phyloP scores from a whole-genome alignment of 2,888 invertebrate species.

The Drosophila bunnanda region DNA sequence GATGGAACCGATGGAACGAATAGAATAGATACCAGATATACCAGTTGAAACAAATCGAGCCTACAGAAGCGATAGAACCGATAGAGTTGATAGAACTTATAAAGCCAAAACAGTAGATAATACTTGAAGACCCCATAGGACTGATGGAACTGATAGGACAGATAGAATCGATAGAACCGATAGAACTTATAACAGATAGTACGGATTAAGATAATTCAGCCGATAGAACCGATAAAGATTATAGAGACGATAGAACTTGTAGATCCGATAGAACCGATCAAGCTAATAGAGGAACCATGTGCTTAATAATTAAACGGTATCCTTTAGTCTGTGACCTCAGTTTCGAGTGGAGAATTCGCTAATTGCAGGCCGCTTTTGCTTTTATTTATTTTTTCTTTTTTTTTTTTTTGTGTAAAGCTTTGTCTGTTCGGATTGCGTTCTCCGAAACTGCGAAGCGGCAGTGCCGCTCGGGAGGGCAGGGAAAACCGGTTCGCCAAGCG shows the following conservation, averaged over 20 bases:
- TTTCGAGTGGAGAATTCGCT: not conserved
- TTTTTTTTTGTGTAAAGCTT: not conserved
- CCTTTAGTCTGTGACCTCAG: slow-evolving; percentile 1
- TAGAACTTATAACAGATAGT: not conserved
- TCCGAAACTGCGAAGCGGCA: not conserved
- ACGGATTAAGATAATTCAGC: too few relatives aligned
- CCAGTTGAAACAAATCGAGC: not conserved
- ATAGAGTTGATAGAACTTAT: not conserved
- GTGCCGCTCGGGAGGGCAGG: slow-evolving; percentile 13
- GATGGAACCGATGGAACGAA: not conserved
- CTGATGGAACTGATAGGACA: not conserved
- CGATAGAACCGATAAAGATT: not conserved
- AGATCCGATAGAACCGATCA: not conserved
- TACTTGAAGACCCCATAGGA: not conserved
- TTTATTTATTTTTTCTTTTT: not conserved
- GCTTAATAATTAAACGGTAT: slow-evolving; percentile 4
- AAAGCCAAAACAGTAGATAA: too few relatives aligned
- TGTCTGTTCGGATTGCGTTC: slow-evolving; percentile 4
- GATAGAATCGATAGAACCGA: not conserved
- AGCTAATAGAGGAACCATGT: too few relatives aligned
- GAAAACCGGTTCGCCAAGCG: slow-evolving; percentile 29
- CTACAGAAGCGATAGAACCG: not conserved
- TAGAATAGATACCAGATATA: not conserved
- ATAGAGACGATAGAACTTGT: not conserved
- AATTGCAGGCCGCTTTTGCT: slow-evolving; percentile 21